Conservation (phyloP, 2,797 vertebrate genomes). For the Lepus townsendii region DNA sequence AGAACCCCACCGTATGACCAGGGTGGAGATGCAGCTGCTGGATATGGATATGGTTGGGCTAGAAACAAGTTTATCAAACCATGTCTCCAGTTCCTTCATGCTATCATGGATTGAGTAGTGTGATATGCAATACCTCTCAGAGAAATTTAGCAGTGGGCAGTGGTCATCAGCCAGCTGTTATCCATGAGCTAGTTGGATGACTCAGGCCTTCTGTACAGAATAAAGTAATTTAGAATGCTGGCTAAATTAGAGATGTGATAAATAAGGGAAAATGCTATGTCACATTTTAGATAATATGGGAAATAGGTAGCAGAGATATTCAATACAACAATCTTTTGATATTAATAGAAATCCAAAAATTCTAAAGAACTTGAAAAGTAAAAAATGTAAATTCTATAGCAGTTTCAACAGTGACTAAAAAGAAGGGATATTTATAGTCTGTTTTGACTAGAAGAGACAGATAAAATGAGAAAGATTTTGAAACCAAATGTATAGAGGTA, state of each 20-base stretch:
- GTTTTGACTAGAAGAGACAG: not conserved
- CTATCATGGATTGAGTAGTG: constrained; percentile 94
- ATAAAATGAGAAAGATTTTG: constrained; percentile 26
- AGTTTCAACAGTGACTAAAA: not conserved
- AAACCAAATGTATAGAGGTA: not conserved
- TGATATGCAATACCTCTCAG: constrained; percentile 94
- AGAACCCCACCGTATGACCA: constrained; percentile 83
- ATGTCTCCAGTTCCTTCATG: constrained; percentile 93
- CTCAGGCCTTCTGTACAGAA: constrained; percentile 91
- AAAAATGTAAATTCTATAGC: not conserved
- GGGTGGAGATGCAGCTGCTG: constrained; percentile 92
- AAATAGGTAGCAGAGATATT: constrained; percentile 5
- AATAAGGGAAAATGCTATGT: not conserved
- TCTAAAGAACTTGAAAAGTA: not conserved
- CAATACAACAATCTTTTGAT: constrained; percentile 12
- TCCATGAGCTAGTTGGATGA: constrained; percentile 93
- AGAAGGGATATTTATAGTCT: not conserved
- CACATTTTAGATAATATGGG: not conserved
- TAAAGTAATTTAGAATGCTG: constrained; percentile 92
- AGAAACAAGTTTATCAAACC: constrained; percentile 93
- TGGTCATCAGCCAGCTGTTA: constrained; percentile 93
- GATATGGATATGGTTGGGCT: constrained; percentile 88
- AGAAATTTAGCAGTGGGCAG: constrained; percentile 92
- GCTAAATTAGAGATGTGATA: constrained; percentile 84
- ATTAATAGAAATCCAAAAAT: constrained; percentile 28